These are phyloP conservation scores for Erpobdella octoculata DNA, from an alignment of 2,888 invertebrate genomes.

Conservation along the genomic window DNA sequence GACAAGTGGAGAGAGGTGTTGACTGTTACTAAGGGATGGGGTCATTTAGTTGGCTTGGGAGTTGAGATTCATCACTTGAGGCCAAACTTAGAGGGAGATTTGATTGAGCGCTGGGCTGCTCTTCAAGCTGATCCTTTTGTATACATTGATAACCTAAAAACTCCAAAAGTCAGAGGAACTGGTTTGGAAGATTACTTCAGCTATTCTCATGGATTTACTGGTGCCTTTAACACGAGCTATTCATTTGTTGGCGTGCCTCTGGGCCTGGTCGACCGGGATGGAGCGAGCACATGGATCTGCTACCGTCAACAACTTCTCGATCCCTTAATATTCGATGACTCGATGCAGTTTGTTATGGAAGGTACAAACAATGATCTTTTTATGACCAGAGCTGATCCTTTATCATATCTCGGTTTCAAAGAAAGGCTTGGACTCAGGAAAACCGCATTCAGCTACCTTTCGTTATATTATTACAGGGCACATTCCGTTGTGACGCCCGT, in stretches of 20 bases:
- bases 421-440: not conserved
- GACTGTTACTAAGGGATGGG: constrained; percentile 32
- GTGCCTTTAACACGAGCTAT: constrained; percentile 38
- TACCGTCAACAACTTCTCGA: constrained; percentile 39
- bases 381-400: constrained; percentile 11
- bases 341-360: constrained; percentile 37
- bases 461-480: constrained; percentile 33
- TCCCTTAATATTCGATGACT: constrained; percentile 35
- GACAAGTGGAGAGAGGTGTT: constrained; percentile 32
- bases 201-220: constrained; percentile 38
- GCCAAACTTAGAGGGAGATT: constrained; percentile 31
- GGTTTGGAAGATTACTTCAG: constrained; percentile 41
- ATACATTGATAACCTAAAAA: constrained; percentile 32
- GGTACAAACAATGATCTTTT: constrained; percentile 30
- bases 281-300: constrained; percentile 37
- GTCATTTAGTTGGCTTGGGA: constrained; percentile 36
- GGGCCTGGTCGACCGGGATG: constrained; percentile 29
- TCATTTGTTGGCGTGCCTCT: constrained; percentile 38
- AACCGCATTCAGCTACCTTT: constrained; percentile 32
- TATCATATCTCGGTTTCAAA: constrained; percentile 27
- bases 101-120: constrained; percentile 36
- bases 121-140: constrained; percentile 37
- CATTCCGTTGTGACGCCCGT: not conserved
- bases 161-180: constrained; percentile 35
- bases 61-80: constrained; percentile 36